These are phyloP conservation scores for Hystrix brachyura DNA, from an alignment of 2,113 vertebrate species.

Conservation along the genomic window DNA sequence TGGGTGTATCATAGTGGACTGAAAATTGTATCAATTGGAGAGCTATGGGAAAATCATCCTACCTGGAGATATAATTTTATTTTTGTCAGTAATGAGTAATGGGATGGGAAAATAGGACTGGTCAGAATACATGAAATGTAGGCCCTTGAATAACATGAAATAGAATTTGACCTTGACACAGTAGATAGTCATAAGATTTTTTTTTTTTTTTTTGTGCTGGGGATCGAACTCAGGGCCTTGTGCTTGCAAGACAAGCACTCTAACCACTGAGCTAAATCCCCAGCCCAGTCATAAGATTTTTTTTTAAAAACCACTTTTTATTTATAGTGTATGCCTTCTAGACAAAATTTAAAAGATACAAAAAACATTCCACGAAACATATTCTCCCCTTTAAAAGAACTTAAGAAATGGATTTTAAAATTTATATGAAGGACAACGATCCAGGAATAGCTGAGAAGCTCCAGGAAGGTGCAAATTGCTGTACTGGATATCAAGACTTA, in stretches of 20 bases:
- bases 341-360: conserved; percentile 32
- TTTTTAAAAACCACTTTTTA: no score
- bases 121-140: not conserved
- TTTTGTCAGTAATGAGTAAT: not conserved
- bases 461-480: not conserved
- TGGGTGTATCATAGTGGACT: not conserved
- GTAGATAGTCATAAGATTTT: not conserved
- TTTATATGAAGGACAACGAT: conserved; percentile 39
- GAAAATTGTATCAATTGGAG: not conserved
- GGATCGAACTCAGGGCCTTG: no score
- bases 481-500: not conserved
- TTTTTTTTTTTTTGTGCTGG: no score
- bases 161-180: not conserved
- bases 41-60: not conserved
- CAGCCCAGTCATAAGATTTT: no score
- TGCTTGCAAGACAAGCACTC: no score
- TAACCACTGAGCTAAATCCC: no score
- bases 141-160: not conserved
- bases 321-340: conserved; percentile 10
- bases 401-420: conserved; percentile 28
- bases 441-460: conserved; percentile 33
- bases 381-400: conserved; percentile 15
- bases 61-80: not conserved
- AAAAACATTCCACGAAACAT: conserved; percentile 26
- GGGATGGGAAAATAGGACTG: not conserved